Percentiles rank a stretch among this genome's conserved stretches.
Conservation (phyloP, 53 echinoderm and acorn worm genomes). For the Henricia sp. region DNA sequence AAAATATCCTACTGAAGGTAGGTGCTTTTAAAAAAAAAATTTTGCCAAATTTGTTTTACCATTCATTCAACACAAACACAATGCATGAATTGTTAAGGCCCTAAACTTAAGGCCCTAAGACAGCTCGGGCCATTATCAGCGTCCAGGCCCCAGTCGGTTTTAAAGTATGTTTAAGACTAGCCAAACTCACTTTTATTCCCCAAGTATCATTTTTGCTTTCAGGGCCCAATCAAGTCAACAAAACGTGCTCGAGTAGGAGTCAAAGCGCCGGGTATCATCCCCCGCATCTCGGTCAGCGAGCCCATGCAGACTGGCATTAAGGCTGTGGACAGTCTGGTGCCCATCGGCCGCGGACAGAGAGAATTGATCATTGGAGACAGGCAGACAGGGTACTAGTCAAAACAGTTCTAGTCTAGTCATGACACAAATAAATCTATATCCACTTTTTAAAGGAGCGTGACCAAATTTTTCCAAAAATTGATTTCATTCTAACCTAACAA, state of each 20-base stretch:
- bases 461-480: no score
- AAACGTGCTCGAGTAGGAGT: constrained; percentile 88
- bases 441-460: no score
- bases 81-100: no score
- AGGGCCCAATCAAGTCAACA: constrained; percentile 86
- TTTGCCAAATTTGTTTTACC: no score
- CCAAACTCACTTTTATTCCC: not conserved
- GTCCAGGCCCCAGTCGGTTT: not conserved
- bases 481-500: no score
- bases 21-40: no score
- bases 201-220: not conserved
- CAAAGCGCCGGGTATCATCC: constrained; percentile 99
- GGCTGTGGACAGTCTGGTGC: constrained; percentile 98
- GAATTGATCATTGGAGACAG: constrained; percentile 99
- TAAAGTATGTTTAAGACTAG: not conserved
- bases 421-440: no score
- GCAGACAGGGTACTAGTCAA: constrained; percentile 85
- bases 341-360: constrained; percentile 99
- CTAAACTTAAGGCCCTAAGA: no score
- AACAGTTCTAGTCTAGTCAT: not conserved
- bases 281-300: constrained; percentile 97
- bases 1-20: no score
- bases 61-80: no score
- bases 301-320: constrained; percentile 99
- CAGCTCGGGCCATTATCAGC: no score